These are phyloP conservation scores for Lucilia sericata DNA, from an alignment of 1,140 invertebrate species.

Conservation along the genomic window DNA sequence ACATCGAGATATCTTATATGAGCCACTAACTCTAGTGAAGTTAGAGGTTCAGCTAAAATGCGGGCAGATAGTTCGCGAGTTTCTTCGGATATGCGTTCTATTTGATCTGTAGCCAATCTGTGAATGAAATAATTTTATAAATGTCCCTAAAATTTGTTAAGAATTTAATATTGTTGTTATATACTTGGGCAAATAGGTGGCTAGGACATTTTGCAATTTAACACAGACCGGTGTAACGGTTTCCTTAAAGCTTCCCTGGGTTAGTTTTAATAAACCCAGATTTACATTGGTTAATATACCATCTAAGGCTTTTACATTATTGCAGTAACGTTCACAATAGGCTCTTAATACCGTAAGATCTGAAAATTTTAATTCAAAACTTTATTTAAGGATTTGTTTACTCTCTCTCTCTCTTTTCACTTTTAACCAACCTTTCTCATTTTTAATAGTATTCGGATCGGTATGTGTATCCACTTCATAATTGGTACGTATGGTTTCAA, in stretches of 20 bases:
- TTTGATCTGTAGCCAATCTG: slow-evolving; percentile 74
- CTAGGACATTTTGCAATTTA: slow-evolving; percentile 75
- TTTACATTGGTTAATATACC: slow-evolving; percentile 73
- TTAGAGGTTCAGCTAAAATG: slow-evolving; percentile 73
- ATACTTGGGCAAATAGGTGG: slow-evolving; percentile 71
- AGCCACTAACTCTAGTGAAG: slow-evolving; percentile 76
- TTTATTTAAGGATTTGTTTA: no score
- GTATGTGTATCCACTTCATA: slow-evolving; percentile 78
- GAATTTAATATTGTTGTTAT: neutral
- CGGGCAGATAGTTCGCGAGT: slow-evolving; percentile 73
- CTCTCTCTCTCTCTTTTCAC: no score
- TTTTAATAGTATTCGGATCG: slow-evolving; percentile 71
- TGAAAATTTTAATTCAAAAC: slow-evolving; percentile 38
- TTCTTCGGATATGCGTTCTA: slow-evolving; percentile 72
- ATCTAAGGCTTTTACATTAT: slow-evolving; percentile 73
- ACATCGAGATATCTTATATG: slow-evolving; percentile 78
- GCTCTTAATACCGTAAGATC: slow-evolving; percentile 72
- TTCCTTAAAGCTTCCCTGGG: slow-evolving; percentile 78
- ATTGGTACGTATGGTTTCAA: slow-evolving; percentile 75
- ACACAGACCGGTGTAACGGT: slow-evolving; percentile 76
- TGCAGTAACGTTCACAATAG: slow-evolving; percentile 73
- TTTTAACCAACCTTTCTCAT: slow-evolving; percentile 62
- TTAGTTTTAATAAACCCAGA: slow-evolving; percentile 78
- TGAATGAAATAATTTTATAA: slow-evolving; percentile 12
- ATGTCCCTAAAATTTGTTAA: neutral